phyloP scores from a whole-genome alignment of 2,113 vertebrate genomes.

The Origma solitaria region DNA sequence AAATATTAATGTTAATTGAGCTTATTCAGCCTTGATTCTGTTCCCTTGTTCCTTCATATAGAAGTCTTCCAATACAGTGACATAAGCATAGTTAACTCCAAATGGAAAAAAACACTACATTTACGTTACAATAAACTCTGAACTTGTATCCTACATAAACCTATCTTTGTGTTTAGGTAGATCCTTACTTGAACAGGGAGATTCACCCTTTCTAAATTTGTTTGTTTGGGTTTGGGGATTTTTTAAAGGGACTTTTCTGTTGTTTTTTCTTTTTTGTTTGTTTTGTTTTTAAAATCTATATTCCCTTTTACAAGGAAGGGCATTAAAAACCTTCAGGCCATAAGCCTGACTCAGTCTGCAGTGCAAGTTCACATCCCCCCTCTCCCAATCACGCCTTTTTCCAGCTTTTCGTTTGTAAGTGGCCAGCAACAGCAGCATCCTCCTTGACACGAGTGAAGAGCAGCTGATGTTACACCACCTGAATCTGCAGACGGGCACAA shows the following conservation, averaged over 20 bases:
- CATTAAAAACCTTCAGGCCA: not conserved
- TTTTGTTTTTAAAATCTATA: not conserved
- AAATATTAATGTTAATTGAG: conserved; percentile 60
- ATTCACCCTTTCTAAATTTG: not conserved
- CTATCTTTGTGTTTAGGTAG: not conserved
- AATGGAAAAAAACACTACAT: fast-evolving
- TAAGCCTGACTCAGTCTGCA: not conserved
- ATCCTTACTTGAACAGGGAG: not conserved
- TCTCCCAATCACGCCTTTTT: not conserved
- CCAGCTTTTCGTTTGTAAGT: not conserved
- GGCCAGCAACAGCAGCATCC: not conserved
- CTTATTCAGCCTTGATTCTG: conserved; percentile 33
- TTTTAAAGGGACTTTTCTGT: not conserved
- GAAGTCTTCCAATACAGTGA: not conserved
- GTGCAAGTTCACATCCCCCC: not conserved
- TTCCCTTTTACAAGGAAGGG: not conserved
- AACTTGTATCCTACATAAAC: not conserved
- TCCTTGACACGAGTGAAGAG: fast-evolving
- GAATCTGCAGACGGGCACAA: not conserved
- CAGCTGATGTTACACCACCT: not conserved
- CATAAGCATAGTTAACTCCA: not conserved
- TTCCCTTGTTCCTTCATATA: not conserved
- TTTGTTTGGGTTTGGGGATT: not conserved
- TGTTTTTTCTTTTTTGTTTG: not conserved
- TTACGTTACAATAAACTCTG: not conserved